Evolutionary conservation across 2,113 vertebrate species (phyloP), one percentile per base, ranked within the genome.

Genomic region (Cepphus grylle): DNA sequence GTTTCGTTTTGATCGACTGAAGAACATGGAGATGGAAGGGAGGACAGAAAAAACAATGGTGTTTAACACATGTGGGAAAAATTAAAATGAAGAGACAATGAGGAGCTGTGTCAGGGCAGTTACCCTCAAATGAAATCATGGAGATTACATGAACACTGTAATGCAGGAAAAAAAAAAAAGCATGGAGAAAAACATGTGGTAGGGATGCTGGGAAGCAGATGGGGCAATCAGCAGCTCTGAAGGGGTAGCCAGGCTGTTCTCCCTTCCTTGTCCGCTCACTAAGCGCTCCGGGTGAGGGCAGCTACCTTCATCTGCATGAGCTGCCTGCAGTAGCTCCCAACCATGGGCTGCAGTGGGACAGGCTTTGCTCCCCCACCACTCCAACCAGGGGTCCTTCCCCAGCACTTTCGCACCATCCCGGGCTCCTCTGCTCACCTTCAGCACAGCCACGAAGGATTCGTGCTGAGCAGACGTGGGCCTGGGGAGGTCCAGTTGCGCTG

Each of bases 1-100:
- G 99, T 99, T 99, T 99, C 98, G 99, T 99, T 99, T 99, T 99
- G 99, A 99, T 98, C 98, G 98, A 99, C 99, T 99, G 98, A 97
- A 98, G 98, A 98, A 98, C 98, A 97, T 97, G 98, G 96, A 98
- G 98, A 98, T 98, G 99, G 98, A 96, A 97, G 97, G 98, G 96
- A 97, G 97, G 97, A 98, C 97, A 98, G 94, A 97, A 97, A 97
- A 95, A 98, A 97, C 97, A 98, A 97, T 97, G 98, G 97, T 43
- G 94, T 98, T 98, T 98, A 98, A 98, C 70, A 55, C 91, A 97
- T 90, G 97, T 96, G 94, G 98, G 98, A 81, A 97, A 98, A 98
- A 98, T 96, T 96, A 97, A 98, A 98, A 97, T 98, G 98, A 93
- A 96, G 96, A 98, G 98, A 98, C 97, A 93, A 97, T 78, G 98